Evolutionary conservation across 2,888 invertebrate genomes (phyloP), one percentile per base, ranked within the genome.

Genomic region (Drosophila merina): DNA sequence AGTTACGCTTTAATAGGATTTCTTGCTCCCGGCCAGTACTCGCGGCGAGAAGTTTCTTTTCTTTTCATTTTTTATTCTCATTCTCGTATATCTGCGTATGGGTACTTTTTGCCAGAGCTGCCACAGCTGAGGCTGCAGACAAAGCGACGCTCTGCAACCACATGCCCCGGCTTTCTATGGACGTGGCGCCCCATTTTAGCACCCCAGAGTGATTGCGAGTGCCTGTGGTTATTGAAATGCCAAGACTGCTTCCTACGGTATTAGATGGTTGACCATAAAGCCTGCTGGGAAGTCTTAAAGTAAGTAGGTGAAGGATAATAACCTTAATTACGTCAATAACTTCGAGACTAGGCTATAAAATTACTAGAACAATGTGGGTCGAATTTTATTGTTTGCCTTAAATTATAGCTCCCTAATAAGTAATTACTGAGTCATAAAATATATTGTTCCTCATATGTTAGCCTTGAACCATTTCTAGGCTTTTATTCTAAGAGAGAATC

Each of bases 1-100:
- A 83, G 82, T 86, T 88, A 74, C 80, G 77, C 82, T 89, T 86
- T 80, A 79, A 80, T 82, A 86, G 75, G 85, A 76, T 79, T 74
- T 72, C 62, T 67, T 68, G 47, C 58, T 55, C 31, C 52, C 67
- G 58, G 62, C 49, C 28, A 56, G 58, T 31, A 51, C 45, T 55
- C 66, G 40, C 33, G 20, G 73, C 50, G 12, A 47, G 14, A 14
- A 40, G 44, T 54, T 67, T 54, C 54, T 54, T 50, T 57, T 25
- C 45, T 49, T 9, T 52, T 50, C 56, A 45, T 7, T 31, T 12
- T 42, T 33, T 42, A 26, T 48, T 42, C 26, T 9, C 10, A 6
- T 55, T n/a, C 5, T 48, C 12, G 45, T 36, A 9, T 30, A 36
- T 36, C 10, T n/a, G 36, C 36, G n/a, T 57, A 26, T 40, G 12